Percentiles rank a stretch among this genome's conserved stretches.
Evolutionary conservation across 2,888 invertebrate species (phyloP).

Genomic region (Limnephilus auricula): DNA sequence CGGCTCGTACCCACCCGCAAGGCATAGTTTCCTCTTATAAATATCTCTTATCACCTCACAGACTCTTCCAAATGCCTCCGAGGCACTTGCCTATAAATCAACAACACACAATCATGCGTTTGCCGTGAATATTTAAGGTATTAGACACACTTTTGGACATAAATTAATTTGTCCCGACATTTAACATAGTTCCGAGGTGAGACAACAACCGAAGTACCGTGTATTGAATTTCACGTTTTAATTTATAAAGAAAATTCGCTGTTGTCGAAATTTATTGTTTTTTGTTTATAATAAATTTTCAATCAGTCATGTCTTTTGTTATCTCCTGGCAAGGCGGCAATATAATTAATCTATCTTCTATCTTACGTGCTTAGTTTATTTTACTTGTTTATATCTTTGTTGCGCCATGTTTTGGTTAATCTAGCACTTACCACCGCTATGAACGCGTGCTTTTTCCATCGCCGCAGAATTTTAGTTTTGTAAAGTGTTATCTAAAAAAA

Average conservation of each 20-base stretch:
- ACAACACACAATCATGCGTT: slow-evolving; percentile 26
- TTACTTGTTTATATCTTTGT: not conserved
- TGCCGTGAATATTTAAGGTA: slow-evolving; percentile 43
- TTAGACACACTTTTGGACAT: slow-evolving; percentile 32
- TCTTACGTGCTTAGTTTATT: not conserved
- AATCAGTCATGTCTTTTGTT: slow-evolving; percentile 36
- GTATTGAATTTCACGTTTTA: slow-evolving; percentile 46
- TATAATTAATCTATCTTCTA: not conserved
- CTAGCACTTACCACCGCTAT: not conserved
- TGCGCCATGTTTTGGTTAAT: not conserved
- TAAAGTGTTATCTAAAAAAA: not conserved
- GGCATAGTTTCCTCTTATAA: not conserved
- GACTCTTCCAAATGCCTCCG: slow-evolving; percentile 13
- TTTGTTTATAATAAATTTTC: slow-evolving; percentile 17
- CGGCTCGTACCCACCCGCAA: not conserved
- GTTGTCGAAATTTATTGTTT: slow-evolving; percentile 16
- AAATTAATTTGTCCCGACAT: slow-evolving; percentile 40
- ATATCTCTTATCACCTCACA: slow-evolving; percentile 27
- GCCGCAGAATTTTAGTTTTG: not conserved
- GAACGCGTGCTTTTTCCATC: not conserved
- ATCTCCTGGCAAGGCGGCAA: slow-evolving; percentile 14
- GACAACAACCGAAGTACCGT: not conserved
- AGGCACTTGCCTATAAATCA: slow-evolving; percentile 17
- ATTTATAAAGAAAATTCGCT: slow-evolving; percentile 25
- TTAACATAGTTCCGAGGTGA: slow-evolving; percentile 33